Percentiles rank a stretch among this genome's conserved stretches.
phyloP scores from a whole-genome alignment of 2,888 invertebrate genomes.

The Charanyca ferruginea region DNA sequence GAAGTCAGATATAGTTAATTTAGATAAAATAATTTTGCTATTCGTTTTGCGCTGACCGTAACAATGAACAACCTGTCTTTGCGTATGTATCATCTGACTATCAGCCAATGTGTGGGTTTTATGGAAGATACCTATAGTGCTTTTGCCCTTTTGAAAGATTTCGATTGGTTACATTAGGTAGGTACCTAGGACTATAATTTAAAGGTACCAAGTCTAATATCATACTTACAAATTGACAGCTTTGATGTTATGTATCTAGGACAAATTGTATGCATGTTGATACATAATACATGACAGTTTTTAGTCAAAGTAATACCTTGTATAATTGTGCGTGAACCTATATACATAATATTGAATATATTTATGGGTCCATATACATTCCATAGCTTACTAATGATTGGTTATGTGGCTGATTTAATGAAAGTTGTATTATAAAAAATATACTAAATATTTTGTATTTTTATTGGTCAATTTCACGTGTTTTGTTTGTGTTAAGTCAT shows the following conservation, averaged over 20 bases:
- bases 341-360: constrained; percentile 26
- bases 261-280: constrained; percentile 49
- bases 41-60: too few relatives aligned
- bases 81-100: too few relatives aligned
- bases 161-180: neutral
- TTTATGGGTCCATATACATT: neutral
- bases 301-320: constrained; percentile 39
- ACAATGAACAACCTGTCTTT: too few relatives aligned
- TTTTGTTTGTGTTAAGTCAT: constrained; percentile 9
- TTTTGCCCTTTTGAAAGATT: neutral
- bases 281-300: constrained; percentile 60
- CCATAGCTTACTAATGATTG: neutral
- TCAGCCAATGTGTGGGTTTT: too few relatives aligned
- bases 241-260: constrained; percentile 55
- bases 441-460: too few relatives aligned
- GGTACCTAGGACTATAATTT: constrained; percentile 25
- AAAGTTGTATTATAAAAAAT: too few relatives aligned
- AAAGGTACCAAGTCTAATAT: constrained; percentile 48
- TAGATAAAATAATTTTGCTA: too few relatives aligned
- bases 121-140: too few relatives aligned
- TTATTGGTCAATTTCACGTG: too few relatives aligned
- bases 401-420: neutral
- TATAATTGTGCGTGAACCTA: constrained; percentile 30
- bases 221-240: constrained; percentile 43
- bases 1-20: too few relatives aligned